A percentile compares a stretch with the other conserved stretches of the same genome.
phyloP scores from a whole-genome alignment of 1,140 invertebrate genomes.

The Lerema accius region DNA sequence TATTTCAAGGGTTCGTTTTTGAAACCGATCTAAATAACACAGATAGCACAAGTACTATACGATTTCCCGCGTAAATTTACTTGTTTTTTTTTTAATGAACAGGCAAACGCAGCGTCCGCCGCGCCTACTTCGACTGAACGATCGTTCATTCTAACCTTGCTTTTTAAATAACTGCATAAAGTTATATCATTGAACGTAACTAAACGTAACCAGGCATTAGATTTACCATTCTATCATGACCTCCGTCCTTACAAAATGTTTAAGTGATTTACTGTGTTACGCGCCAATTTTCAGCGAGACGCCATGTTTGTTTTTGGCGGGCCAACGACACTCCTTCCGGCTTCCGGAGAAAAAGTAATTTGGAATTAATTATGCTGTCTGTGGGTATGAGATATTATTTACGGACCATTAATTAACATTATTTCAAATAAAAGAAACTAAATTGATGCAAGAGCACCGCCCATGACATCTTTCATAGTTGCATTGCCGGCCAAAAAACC shows the following conservation, averaged over 20 bases:
- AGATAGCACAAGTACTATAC: conserved; percentile 44
- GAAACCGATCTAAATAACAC: conserved; percentile 31
- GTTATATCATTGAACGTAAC: conserved; percentile 42
- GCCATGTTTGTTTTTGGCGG: neutral
- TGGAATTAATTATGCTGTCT: too few species aligned
- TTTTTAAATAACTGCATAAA: conserved; percentile 46
- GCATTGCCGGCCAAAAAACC: too few species aligned
- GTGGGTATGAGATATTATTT: too few species aligned
- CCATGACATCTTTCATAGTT: too few species aligned
- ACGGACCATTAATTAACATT: too few species aligned
- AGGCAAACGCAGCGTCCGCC: conserved; percentile 40
- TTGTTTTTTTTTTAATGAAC: conserved; percentile 32
- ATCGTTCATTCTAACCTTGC: conserved; percentile 32
- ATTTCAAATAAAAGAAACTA: too few species aligned
- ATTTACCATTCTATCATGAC: conserved; percentile 20
- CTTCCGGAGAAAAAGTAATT: too few species aligned
- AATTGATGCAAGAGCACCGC: too few species aligned
- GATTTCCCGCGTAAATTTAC: conserved; percentile 44
- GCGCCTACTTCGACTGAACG: conserved; percentile 44
- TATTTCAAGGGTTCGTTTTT: conserved; percentile 29
- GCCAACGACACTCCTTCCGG: neutral
- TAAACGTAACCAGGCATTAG: conserved; percentile 19
- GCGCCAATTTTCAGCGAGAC: neutral
- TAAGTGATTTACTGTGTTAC: neutral
- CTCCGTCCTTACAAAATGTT: neutral